phyloP scores from a whole-genome alignment of 2,888 invertebrate genomes.

The Cataglyphis cursor region DNA sequence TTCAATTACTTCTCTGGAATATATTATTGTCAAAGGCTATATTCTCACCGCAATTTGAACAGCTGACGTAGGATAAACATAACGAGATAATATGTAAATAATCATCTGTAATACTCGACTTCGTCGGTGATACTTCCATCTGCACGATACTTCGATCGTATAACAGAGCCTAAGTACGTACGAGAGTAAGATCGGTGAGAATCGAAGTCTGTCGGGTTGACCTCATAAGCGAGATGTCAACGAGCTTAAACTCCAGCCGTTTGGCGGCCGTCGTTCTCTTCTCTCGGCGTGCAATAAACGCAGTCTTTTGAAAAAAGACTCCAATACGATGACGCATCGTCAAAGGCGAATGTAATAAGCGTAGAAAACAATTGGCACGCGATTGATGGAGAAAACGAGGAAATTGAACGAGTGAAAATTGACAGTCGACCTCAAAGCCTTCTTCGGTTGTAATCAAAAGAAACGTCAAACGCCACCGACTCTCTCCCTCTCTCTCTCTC shows the following conservation, averaged over 20 bases:
- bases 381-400: constrained; percentile 45
- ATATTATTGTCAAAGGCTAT: not conserved
- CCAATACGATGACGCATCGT: not conserved
- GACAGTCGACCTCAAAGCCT: constrained; percentile 12
- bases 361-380: constrained; percentile 39
- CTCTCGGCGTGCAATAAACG: constrained; percentile 49
- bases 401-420: constrained; percentile 10
- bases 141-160: constrained; percentile 44
- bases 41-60: not conserved
- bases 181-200: constrained; percentile 80
- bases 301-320: constrained; percentile 37
- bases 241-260: constrained; percentile 81
- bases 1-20: not conserved
- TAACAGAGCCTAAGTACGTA: constrained; percentile 47
- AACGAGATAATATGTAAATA: constrained; percentile 61
- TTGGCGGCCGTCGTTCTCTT: constrained; percentile 50
- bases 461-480: not conserved
- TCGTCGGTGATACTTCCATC: not conserved
- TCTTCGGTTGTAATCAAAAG: constrained; percentile 4
- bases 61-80: not conserved
- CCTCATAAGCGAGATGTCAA: constrained; percentile 84
- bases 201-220: constrained; percentile 84
- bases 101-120: constrained; percentile 61
- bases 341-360: constrained; percentile 22
- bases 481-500: not conserved